Percentiles rank a stretch among this genome's conserved stretches.
These are phyloP conservation scores for Platycheirus albimanus DNA, from an alignment of 2,888 invertebrate species.

Conservation along the genomic window DNA sequence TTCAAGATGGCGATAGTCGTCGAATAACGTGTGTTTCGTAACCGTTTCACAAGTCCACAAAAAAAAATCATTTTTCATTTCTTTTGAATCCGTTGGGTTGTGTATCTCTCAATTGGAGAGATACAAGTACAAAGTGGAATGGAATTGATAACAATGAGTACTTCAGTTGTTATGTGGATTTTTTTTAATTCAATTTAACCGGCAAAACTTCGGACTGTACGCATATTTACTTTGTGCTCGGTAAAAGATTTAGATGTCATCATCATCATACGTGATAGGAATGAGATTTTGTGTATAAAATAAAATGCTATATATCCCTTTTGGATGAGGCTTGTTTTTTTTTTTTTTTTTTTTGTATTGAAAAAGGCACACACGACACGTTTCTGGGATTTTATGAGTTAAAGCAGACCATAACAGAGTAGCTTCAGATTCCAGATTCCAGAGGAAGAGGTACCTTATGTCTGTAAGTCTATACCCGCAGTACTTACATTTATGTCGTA, in stretches of 20 bases:
- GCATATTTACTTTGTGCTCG: slow-evolving; percentile 17
- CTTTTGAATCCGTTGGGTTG: background rate
- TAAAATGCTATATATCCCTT: slow-evolving; percentile 14
- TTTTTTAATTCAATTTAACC: slow-evolving; percentile 20
- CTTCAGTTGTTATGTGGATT: background rate
- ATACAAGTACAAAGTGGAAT: slow-evolving; percentile 15
- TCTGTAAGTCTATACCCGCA: background rate
- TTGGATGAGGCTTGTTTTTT: slow-evolving; percentile 16
- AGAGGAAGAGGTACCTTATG: too few species aligned
- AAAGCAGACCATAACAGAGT: too few species aligned
- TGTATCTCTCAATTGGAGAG: slow-evolving; percentile 27
- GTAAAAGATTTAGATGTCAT: slow-evolving; percentile 47
- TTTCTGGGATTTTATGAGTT: slow-evolving; percentile 45
- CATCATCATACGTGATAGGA: slow-evolving; percentile 61
- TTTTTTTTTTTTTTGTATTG: background rate
- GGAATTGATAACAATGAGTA: slow-evolving; percentile 45
- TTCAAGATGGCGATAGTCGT: slow-evolving; percentile 46
- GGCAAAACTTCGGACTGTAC: background rate
- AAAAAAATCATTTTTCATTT: background rate
- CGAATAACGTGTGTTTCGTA: slow-evolving; percentile 26
- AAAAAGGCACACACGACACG: slow-evolving; percentile 44
- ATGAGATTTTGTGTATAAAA: slow-evolving; percentile 29
- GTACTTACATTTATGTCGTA: background rate
- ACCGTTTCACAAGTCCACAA: slow-evolving; percentile 6
- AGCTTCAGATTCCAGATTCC: slow-evolving; percentile 9